These are phyloP conservation scores for Botia kubotai DNA, from an alignment of 2,797 vertebrate genomes.

Conservation along the genomic window DNA sequence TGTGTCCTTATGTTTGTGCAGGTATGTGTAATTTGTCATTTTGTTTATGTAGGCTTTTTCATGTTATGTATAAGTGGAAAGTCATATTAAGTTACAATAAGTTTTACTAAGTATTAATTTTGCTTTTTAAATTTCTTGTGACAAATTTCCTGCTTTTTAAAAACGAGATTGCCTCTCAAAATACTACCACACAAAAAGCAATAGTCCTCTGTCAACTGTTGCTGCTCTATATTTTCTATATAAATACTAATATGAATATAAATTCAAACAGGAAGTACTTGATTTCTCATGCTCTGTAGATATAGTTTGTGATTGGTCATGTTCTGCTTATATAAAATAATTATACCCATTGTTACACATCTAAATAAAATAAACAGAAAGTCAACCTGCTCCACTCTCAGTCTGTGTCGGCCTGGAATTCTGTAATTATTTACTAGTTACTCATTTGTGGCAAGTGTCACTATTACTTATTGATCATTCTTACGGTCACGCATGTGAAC, in stretches of 20 bases:
- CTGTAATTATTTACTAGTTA: too few species aligned
- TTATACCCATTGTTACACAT: not conserved
- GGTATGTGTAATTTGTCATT: not conserved
- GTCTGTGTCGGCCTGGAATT: too few species aligned
- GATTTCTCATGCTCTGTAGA: not conserved
- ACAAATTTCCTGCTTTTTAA: not conserved
- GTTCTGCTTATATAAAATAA: not conserved
- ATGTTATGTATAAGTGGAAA: not conserved
- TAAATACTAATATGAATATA: not conserved
- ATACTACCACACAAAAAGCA: not conserved
- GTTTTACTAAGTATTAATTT: not conserved
- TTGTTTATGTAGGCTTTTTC: constrained; percentile 2
- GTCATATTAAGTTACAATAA: not conserved
- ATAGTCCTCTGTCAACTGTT: not conserved
- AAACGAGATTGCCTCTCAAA: not conserved
- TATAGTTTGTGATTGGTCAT: not conserved
- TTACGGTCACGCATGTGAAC: too few species aligned
- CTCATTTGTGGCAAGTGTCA: not conserved
- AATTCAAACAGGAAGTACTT: not conserved
- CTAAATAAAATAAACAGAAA: constrained; percentile 31
- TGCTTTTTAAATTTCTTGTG: not conserved
- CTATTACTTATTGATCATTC: not conserved
- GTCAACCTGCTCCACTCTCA: not conserved
- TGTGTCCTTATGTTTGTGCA: constrained; percentile 19
- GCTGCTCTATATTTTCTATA: not conserved